phyloP scores from a whole-genome alignment of 2,888 invertebrate species.

The Linnaemya vulpina region DNA sequence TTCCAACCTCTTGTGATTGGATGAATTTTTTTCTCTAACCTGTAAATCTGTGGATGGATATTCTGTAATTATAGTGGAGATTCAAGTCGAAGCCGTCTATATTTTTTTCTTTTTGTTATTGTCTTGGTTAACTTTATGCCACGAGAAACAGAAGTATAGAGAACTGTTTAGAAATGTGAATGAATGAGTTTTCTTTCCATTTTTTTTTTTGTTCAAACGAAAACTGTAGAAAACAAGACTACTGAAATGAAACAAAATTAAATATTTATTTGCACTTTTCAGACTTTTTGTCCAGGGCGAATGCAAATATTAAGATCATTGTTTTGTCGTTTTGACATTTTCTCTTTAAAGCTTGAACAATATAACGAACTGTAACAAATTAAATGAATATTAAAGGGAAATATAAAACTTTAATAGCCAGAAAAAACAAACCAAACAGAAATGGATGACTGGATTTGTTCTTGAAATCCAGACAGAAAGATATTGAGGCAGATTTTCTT shows the following conservation, averaged over 20 bases:
- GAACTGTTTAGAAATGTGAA: not conserved
- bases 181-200: not conserved
- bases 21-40: too few relatives aligned
- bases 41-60: too few relatives aligned
- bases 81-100: not conserved
- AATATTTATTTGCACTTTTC: slow-evolving; percentile 56
- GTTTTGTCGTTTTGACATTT: slow-evolving; percentile 3
- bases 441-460: slow-evolving; percentile 6
- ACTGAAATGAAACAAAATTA: slow-evolving; percentile 34
- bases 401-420: not conserved
- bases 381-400: slow-evolving; percentile 16
- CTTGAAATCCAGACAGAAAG: slow-evolving; percentile 38
- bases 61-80: not conserved
- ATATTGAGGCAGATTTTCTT: not conserved
- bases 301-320: slow-evolving; percentile 5
- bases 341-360: not conserved
- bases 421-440: not conserved
- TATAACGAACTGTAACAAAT: not conserved
- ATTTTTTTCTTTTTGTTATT: not conserved
- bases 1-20: too few relatives aligned
- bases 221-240: not conserved
- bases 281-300: slow-evolving; percentile 15
- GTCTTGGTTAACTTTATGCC: not conserved
- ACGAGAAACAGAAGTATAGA: not conserved
- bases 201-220: not conserved